Percentiles rank a stretch among this genome's conserved stretches.
Conservation (phyloP, 2,113 vertebrate species). For the Numenius arquata region DNA sequence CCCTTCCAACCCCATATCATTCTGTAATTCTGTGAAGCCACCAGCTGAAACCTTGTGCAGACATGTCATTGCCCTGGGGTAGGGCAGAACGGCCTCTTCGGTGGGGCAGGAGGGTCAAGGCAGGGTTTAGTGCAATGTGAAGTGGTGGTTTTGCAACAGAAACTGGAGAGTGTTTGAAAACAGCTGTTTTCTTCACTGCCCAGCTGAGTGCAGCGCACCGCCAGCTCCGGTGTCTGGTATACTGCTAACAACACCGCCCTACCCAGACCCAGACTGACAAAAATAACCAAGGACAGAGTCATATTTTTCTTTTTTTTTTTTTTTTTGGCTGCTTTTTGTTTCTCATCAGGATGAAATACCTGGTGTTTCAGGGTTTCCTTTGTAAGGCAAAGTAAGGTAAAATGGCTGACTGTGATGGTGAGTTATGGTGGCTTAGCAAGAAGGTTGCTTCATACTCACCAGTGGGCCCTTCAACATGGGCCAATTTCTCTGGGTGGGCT, state of each 20-base stretch:
- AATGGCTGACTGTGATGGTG: not conserved
- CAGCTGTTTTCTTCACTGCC: not conserved
- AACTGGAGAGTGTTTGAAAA: not conserved
- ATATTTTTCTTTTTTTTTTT: not conserved
- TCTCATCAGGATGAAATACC: not conserved
- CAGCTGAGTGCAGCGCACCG: not conserved
- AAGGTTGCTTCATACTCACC: not conserved
- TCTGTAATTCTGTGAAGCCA: no score
- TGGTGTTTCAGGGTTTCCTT: not conserved
- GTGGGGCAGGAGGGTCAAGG: not conserved
- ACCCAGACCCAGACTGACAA: not conserved
- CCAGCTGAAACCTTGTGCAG: rapidly evolving
- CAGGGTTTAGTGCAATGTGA: not conserved
- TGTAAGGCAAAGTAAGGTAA: not conserved
- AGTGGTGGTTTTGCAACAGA: not conserved
- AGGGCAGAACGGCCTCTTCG: not conserved
- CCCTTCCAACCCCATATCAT: no score
- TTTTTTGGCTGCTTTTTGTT: not conserved
- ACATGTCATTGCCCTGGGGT: rapidly evolving
- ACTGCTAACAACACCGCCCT: not conserved
- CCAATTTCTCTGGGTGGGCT: rapidly evolving
- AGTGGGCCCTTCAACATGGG: rapidly evolving
- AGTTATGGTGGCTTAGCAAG: not conserved
- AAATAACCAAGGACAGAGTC: not conserved
- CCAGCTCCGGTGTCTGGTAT: not conserved